phyloP scores from a whole-genome alignment of 2,888 invertebrate genomes.

The Trachelus stipa region DNA sequence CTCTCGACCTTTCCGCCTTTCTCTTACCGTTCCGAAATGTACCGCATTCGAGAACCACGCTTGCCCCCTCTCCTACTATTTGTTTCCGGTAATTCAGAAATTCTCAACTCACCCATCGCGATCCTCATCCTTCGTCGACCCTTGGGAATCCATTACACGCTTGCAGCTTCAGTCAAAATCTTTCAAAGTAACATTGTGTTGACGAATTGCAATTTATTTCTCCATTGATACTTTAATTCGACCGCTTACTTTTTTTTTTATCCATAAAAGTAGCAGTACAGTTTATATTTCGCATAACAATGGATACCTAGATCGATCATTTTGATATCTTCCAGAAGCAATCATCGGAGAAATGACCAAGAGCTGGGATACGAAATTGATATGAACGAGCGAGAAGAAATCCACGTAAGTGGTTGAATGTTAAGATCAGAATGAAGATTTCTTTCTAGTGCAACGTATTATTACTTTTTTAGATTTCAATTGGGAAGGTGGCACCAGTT shows the following conservation, averaged over 20 bases:
- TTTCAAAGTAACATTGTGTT: slow-evolving; percentile 19
- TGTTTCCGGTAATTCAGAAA: slow-evolving; percentile 52
- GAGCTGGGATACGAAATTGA: background rate
- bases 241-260: background rate
- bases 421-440: background rate
- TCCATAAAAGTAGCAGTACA: background rate
- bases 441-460: background rate
- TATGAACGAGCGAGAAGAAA: background rate
- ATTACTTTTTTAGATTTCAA: background rate
- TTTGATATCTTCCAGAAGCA: background rate
- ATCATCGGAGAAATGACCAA: background rate
- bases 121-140: background rate
- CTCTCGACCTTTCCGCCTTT: background rate
- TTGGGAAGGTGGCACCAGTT: background rate
- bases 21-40: background rate
- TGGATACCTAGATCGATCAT: background rate
- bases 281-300: background rate
- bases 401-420: background rate
- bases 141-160: slow-evolving; percentile 13
- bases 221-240: background rate
- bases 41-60: slow-evolving; percentile 7
- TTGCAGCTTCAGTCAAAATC: slow-evolving; percentile 22
- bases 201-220: slow-evolving; percentile 21
- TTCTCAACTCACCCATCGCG: slow-evolving; percentile 31
- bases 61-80: slow-evolving; percentile 34